Conservation (phyloP, 2,888 invertebrate genomes). For the Apomyelois bistriatella region DNA sequence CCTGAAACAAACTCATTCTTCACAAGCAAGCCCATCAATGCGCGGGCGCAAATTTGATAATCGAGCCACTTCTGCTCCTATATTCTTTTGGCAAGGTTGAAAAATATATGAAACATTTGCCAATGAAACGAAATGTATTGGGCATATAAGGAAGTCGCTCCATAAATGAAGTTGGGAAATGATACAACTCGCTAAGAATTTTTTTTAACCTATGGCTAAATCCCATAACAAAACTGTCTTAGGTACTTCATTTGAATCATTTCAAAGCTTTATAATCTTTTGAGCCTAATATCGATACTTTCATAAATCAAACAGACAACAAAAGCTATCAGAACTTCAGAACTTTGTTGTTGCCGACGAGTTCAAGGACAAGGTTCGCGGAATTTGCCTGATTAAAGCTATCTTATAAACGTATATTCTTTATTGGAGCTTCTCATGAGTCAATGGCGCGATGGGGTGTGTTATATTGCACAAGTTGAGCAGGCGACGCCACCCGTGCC, state of each 20-base stretch:
- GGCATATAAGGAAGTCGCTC: too few relatives aligned
- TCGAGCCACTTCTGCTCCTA: too few relatives aligned
- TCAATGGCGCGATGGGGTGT: conserved; percentile 60
- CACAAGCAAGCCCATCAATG: background rate
- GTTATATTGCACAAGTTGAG: conserved; percentile 61
- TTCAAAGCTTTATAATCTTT: too few relatives aligned
- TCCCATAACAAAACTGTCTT: too few relatives aligned
- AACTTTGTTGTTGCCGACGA: conserved; percentile 5
- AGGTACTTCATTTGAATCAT: too few relatives aligned
- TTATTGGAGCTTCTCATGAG: conserved; percentile 61
- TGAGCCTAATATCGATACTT: too few relatives aligned
- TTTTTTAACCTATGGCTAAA: too few relatives aligned
- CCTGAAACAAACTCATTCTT: conserved; percentile 73
- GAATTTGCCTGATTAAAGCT: conserved; percentile 70
- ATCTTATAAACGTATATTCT: conserved; percentile 63
- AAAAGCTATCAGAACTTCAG: conserved; percentile 32
- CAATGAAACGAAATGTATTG: too few relatives aligned
- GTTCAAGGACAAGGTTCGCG: conserved; percentile 63
- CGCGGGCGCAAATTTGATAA: background rate
- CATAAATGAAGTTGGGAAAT: too few relatives aligned
- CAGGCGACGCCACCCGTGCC: conserved; percentile 49
- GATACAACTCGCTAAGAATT: too few relatives aligned
- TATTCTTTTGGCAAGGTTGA: too few relatives aligned
- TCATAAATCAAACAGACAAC: conserved; percentile 18
- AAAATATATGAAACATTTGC: too few relatives aligned